A percentile compares a stretch with the other conserved stretches of the same genome.
These are phyloP conservation scores for Dromius quadrimaculatus DNA, from an alignment of 2,888 invertebrate species.

Conservation along the genomic window DNA sequence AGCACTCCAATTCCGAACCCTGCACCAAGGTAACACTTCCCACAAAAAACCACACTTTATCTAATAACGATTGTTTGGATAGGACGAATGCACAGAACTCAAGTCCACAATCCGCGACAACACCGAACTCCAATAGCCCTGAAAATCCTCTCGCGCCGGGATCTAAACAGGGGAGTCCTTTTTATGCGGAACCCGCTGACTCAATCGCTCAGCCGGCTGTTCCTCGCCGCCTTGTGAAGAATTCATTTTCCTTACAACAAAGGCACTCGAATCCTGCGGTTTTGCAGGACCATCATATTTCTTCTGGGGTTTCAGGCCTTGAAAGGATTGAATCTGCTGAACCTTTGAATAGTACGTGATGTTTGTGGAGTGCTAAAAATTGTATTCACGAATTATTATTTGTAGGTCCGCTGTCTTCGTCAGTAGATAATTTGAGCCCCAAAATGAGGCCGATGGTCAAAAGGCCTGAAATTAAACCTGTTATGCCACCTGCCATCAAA, in stretches of 20 bases:
- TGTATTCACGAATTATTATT: slow-evolving; percentile 36
- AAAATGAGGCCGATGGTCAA: slow-evolving; percentile 61
- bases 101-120: slow-evolving; percentile 39
- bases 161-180: slow-evolving; percentile 83
- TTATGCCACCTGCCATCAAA: slow-evolving; percentile 77
- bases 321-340: slow-evolving; percentile 66
- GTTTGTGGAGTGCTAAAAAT: slow-evolving; percentile 8
- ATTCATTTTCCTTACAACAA: slow-evolving; percentile 62
- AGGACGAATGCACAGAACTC: slow-evolving; percentile 14
- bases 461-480: slow-evolving; percentile 77
- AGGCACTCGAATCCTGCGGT: slow-evolving; percentile 68
- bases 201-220: slow-evolving; percentile 71
- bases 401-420: slow-evolving; percentile 71
- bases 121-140: slow-evolving; percentile 47
- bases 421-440: slow-evolving; percentile 76
- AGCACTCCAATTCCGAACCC: slow-evolving; percentile 55
- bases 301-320: slow-evolving; percentile 60
- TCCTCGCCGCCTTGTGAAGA: slow-evolving; percentile 60
- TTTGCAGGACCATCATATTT: slow-evolving; percentile 61
- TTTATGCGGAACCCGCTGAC: slow-evolving; percentile 92
- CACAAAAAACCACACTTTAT: slow-evolving; percentile 64
- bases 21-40: slow-evolving; percentile 26
- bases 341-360: slow-evolving; percentile 58
- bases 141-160: slow-evolving; percentile 53
- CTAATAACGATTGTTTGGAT: slow-evolving; percentile 13